Base-by-base conservation (phyloP, 1,140 invertebrate genomes). In the Alviniconcha marisindica region DNA sequence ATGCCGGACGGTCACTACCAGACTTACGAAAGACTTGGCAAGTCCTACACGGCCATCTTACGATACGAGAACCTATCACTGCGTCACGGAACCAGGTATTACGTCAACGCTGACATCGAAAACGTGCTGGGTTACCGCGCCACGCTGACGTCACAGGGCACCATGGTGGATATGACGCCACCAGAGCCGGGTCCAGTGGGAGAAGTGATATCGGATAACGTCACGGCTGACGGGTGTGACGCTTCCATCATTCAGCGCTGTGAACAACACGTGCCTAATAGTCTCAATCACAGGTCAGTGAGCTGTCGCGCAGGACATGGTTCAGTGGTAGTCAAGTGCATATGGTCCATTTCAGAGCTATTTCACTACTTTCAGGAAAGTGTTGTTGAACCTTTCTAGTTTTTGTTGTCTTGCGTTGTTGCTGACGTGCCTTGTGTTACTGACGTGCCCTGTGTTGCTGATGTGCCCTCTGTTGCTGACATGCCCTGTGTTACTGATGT, bases 221-320 rank as follows among this genome's bases (percentile, higher is more conserved):
- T 84, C 14, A 56, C 10, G n/a, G 79, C 74, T n/a, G 84, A 82
- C 83, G 82, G 76, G 0, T 88, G 87, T 69, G 56, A 77, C 21
- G 87, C 84, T 42, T 81, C 87, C 24, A 77, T 86, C 18, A 81
- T 81, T 21, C 87, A 88, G 48, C 76, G 87, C 69, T 88, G 87
- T 83, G 69, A 86, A 44, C 84, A 87, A 0, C 74, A 33, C 10
- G 77, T 86, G n/a, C 81, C 87, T 0, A n/a, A 24, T 33, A 60
- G 36, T 5, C 60, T 66, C n/a, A 88, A 88, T 44, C 86, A 88
- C 80, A 87, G 84, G 87, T 88, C 71, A 79, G 33, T 12, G 56
- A 1, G 0, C 48, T 1, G 0, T 51, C 21, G 21, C 12, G 48
- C 48, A 15, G 48, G 12, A 15, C 12, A 15, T 1, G 0, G 1